Percentiles rank a stretch among this genome's conserved stretches.
Evolutionary conservation across 2,797 vertebrate species (phyloP).

Genomic region (Danio tinwini): DNA sequence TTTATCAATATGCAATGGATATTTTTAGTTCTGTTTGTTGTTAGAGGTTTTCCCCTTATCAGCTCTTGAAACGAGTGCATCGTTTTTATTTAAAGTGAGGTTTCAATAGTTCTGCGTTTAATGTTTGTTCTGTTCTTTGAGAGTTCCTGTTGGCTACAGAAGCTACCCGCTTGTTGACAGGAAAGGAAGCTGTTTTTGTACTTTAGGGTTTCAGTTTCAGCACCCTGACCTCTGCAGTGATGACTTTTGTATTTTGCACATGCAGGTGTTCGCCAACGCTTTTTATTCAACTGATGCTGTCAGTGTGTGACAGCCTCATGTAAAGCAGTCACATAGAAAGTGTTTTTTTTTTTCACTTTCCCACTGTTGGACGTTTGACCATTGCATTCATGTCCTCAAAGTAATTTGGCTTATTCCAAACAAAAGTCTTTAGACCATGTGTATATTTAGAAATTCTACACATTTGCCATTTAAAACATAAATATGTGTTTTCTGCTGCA

Average conservation of each 20-base stretch:
- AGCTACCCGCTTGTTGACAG: background rate
- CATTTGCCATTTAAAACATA: too few relatives aligned
- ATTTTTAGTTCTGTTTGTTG: background rate
- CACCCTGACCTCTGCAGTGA: background rate
- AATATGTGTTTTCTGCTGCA: background rate
- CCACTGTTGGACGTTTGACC: too few relatives aligned
- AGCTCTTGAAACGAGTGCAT: background rate
- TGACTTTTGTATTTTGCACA: background rate
- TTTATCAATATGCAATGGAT: background rate
- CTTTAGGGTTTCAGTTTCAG: slow-evolving; percentile 31
- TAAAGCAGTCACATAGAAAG: too few relatives aligned
- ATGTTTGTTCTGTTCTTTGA: background rate
- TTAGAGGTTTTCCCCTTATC: too few relatives aligned
- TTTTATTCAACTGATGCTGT: too few relatives aligned
- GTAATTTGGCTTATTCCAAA: too few relatives aligned
- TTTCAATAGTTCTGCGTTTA: background rate
- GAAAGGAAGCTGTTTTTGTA: background rate
- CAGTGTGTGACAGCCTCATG: background rate
- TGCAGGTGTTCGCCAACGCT: background rate
- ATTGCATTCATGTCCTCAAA: too few relatives aligned
- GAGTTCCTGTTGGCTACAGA: background rate
- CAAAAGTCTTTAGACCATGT: too few relatives aligned
- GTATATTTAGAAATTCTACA: too few relatives aligned
- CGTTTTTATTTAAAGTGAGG: too few relatives aligned
- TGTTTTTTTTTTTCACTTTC: too few relatives aligned